Evolutionary conservation across 2,113 vertebrate genomes (phyloP).

Genomic region (Oreochromis aureus): DNA sequence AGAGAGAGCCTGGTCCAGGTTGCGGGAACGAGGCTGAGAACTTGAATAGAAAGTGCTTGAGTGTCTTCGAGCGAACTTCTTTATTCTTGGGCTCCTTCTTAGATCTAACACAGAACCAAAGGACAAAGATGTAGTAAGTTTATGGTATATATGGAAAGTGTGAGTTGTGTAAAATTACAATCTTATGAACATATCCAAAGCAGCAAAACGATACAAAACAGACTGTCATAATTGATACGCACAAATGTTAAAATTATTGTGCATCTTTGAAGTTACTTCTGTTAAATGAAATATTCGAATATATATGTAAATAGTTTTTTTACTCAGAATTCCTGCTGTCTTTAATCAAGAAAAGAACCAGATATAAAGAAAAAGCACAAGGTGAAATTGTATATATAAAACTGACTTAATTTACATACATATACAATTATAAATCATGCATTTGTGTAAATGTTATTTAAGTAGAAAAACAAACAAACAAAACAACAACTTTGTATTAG

Average conservation of each 20-base stretch:
- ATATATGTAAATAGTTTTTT: neutral
- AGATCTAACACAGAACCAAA: conserved; percentile 62
- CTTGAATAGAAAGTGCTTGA: conserved; percentile 78
- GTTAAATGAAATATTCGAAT: neutral
- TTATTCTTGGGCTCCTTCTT: conserved; percentile 88
- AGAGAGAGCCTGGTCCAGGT: conserved; percentile 67
- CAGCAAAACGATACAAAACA: neutral
- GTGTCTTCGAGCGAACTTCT: conserved; percentile 73
- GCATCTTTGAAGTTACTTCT: neutral
- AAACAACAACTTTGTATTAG: neutral
- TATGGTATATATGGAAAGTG: neutral
- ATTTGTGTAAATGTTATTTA: neutral
- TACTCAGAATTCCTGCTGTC: neutral
- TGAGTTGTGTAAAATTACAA: neutral
- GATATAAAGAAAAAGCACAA: neutral
- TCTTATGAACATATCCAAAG: neutral
- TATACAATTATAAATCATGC: neutral
- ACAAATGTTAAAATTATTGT: neutral
- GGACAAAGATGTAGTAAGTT: neutral
- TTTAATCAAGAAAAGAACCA: neutral
- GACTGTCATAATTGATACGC: neutral
- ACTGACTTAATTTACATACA: neutral
- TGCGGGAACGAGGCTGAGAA: conserved; percentile 73
- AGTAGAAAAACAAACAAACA: neutral
- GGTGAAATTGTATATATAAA: neutral